phyloP scores from a whole-genome alignment of 2,113 vertebrate species.

The Orientallactaga bullata region DNA sequence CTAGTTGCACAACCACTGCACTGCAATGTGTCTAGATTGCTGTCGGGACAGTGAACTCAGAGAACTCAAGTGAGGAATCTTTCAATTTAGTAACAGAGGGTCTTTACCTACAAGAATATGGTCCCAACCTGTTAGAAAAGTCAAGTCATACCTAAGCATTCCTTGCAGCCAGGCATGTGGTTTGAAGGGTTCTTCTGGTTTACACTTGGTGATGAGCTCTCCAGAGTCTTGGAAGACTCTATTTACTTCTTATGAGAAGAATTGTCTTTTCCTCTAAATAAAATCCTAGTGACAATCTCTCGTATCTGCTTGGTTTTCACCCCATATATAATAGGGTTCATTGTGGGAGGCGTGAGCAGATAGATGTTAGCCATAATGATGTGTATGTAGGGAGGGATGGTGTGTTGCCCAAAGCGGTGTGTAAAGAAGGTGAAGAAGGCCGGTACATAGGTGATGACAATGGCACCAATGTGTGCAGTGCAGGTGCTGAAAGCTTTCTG shows the following conservation, averaged over 20 bases:
- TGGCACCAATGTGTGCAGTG: slow-evolving; percentile 67
- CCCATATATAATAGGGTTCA: slow-evolving; percentile 76
- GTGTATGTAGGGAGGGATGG: slow-evolving; percentile 44
- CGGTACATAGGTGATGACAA: slow-evolving; percentile 72
- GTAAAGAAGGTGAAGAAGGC: slow-evolving; percentile 75
- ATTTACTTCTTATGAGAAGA: slow-evolving; percentile 4
- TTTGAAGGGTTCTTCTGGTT: neutral
- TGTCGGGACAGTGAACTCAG: neutral
- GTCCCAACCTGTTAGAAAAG: neutral
- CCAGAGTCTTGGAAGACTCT: neutral
- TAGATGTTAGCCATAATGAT: slow-evolving; percentile 77
- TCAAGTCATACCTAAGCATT: neutral
- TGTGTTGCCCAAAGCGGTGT: slow-evolving; percentile 62
- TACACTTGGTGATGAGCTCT: neutral
- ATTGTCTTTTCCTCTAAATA: slow-evolving; percentile 26
- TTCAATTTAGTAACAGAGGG: neutral
- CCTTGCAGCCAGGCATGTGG: too few species aligned
- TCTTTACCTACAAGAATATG: neutral
- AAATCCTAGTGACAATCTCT: slow-evolving; percentile 63
- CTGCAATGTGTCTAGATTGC: neutral
- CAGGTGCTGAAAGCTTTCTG: slow-evolving; percentile 64
- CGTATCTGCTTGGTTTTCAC: slow-evolving; percentile 77
- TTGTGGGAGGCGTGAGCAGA: slow-evolving; percentile 73
- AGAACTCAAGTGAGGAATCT: neutral
- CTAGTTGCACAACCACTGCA: neutral